Percentiles rank a stretch among this genome's conserved stretches.
Evolutionary conservation across 2,797 vertebrate species (phyloP).

Genomic region (Ceryle rudis): DNA sequence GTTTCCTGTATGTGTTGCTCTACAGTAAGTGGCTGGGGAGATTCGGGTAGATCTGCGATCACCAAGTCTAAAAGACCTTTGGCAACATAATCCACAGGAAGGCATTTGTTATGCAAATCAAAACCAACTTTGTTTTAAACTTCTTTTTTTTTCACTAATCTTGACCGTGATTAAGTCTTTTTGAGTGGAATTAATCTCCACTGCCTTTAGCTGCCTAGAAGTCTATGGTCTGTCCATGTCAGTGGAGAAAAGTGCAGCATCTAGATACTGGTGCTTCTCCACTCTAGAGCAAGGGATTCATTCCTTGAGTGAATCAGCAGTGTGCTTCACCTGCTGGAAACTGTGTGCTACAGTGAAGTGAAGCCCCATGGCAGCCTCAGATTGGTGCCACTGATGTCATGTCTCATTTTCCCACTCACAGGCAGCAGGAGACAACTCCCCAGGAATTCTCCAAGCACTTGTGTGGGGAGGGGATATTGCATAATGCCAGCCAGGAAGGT

Average conservation of each 20-base stretch:
- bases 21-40: background rate
- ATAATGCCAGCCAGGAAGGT: slow-evolving; percentile 4
- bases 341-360: background rate
- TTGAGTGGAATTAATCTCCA: background rate
- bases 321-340: background rate
- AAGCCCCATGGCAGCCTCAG: background rate
- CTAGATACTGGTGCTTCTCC: background rate
- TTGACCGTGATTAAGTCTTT: background rate
- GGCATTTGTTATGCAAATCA: background rate
- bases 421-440: background rate
- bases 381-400: slow-evolving; percentile 26
- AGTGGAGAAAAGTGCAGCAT: accelerated
- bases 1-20: background rate
- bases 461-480: background rate
- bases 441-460: background rate
- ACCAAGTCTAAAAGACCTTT: accelerated
- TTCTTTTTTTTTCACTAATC: background rate
- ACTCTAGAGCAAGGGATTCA: background rate
- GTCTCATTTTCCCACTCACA: background rate
- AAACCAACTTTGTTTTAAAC: background rate
- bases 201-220: background rate
- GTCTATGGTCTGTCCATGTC: background rate
- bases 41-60: background rate
- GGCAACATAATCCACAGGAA: background rate
- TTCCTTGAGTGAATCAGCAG: background rate